Base-by-base conservation (phyloP, 2,797 vertebrate genomes). In the Enteromius paludinosus region DNA sequence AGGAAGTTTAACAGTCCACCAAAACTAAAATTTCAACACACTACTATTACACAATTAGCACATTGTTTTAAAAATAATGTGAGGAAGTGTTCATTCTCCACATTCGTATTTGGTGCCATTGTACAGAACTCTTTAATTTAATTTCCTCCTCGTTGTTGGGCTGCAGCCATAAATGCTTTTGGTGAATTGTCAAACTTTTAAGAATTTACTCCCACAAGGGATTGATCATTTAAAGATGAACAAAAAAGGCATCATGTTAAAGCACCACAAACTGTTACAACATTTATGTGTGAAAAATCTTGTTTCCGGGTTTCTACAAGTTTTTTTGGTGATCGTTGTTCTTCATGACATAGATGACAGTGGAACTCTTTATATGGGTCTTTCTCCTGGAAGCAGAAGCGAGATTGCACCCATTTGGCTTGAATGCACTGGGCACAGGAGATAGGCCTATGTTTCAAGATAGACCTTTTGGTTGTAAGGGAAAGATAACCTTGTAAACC, bases 1-100 rank as follows among this genome's bases (percentile, higher is more conserved):
- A 83, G 83, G 64, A 83, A 89, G 85, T 86, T 79, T 88, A 65
- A 90, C 88, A 90, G 83, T 85, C 45, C 28, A 49, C 59, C 85
- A 84, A 87, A 73, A 82, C 89, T 83, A 81, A 79, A 86, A 78
- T 78, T 85, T 83, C 78, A 79, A 43, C 83, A 83, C 41, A 59
- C 17, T 43, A 52, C 30, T n/a, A 62, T 9, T 17, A 62, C 38
- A 35, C 30, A 78, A 68, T 69, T 79, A 56, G 66, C 64, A 78
- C 43, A 25, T 28, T 1, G 1, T 78, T 78, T 78, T 38, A 68
- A 79, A 79, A 79, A 41, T 68, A 79, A 79, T 38, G 64, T 8
- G n/a, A 66, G 43, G 12, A 69, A 79, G 33, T 79, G 77, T 68
- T 69, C 72, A 71, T 80, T 62, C 68, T 14, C 41, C 20, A 17